Conservation (phyloP, 2,888 invertebrate genomes). For the Pandemis cinnamomeana region DNA sequence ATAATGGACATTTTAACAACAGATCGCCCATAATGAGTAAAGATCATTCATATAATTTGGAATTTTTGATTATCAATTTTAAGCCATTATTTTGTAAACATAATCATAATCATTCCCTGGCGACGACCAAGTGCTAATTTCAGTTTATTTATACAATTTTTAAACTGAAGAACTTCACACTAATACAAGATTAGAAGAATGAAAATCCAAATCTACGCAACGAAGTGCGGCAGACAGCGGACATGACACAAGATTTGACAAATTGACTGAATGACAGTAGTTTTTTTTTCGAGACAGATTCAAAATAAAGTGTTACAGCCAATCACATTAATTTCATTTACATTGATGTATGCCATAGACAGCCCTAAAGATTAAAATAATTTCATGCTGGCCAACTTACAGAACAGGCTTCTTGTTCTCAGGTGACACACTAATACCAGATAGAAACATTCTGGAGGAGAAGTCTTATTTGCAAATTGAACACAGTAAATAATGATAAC, state of each 20-base stretch:
- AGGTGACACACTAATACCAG: too few species aligned
- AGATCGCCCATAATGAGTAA: conserved; percentile 78
- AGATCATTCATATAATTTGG: conserved; percentile 41
- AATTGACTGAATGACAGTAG: conserved; percentile 38
- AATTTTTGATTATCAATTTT: conserved; percentile 7
- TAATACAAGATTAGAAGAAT: conserved; percentile 67
- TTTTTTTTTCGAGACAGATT: conserved; percentile 20
- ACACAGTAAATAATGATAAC: too few species aligned
- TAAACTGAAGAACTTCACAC: conserved; percentile 80
- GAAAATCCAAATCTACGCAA: conserved; percentile 52
- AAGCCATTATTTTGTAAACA: conserved; percentile 62
- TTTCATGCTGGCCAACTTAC: conserved; percentile 5
- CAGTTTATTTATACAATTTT: conserved; percentile 69
- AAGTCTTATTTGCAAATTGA: too few species aligned
- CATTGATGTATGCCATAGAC: neutral
- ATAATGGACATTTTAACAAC: conserved; percentile 85
- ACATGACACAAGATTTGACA: conserved; percentile 43
- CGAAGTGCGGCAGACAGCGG: conserved; percentile 47
- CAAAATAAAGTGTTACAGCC: neutral
- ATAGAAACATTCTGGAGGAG: too few species aligned
- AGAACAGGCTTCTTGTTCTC: neutral
- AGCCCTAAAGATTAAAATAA: neutral
- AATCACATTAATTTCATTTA: too few species aligned
- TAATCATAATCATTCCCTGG: conserved; percentile 50
- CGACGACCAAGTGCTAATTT: conserved; percentile 60